Evolutionary conservation across 2,797 vertebrate species (phyloP), one percentile per base, ranked within the genome.

Genomic region (Tolypeutes matacus): DNA sequence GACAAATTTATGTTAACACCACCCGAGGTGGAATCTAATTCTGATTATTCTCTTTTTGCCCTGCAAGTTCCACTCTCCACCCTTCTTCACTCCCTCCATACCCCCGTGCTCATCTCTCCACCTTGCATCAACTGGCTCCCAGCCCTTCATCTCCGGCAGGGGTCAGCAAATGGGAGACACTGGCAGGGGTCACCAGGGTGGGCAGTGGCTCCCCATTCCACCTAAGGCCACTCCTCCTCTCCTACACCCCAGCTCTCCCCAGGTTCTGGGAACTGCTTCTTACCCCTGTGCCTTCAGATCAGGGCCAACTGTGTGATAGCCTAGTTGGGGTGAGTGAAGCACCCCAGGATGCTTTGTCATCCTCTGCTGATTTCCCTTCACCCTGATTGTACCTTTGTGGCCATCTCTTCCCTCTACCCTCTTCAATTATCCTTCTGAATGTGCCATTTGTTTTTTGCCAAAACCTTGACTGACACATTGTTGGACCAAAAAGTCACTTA

Each of bases 401-500:
- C 49, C 53, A 69, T 82, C 31, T 11, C 31, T 87, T 90, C 69
- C 34, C 34, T 69, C 67, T n/a, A 15, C 15, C 82, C 56, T 67
- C 23, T 87, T 67, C 34, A 70, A 17, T 62, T 56, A 51, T 53
- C 53, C 11, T 1, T 93, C 77, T 75, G 77, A 76, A 81, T 49
- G n/a, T 67, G 39, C 65, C 14, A 31, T 62, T 86, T 53, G 39
- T 87, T 89, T 92, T 80, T 93, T 80, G 69, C 11, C 64, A 42
- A 76, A 91, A 60, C 21, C 18, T 56, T 81, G n/a, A 23, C 36
- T 73, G 49, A 93, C 69, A 62, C 1, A 65, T 10, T 12, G 46
- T 56, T 83, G 39, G 31, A 86, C 70, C 20, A 86, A 83, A 73
- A 70, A 72, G 82, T 96, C 56, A 80, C 65, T 86, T 65, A 46